phyloP scores from a whole-genome alignment of 2,888 invertebrate genomes.

The Phanerotoma sp. region DNA sequence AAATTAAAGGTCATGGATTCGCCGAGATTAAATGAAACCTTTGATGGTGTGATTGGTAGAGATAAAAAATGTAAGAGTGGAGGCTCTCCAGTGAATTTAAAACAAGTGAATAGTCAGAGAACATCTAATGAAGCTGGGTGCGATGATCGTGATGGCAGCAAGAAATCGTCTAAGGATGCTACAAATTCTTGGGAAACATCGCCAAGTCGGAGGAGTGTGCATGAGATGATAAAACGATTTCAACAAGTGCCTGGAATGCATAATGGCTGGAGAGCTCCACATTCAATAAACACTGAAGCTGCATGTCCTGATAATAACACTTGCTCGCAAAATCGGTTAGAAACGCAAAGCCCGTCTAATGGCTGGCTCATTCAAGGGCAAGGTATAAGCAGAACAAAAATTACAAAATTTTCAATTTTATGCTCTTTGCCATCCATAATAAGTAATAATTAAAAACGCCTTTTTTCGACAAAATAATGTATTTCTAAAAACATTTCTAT shows the following conservation, averaged over 20 bases:
- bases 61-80: conserved; percentile 43
- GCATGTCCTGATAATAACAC: conserved; percentile 46
- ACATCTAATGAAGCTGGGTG: not conserved
- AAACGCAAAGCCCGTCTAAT: conserved; percentile 44
- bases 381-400: conserved; percentile 26
- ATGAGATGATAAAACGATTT: conserved; percentile 55
- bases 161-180: conserved; percentile 36
- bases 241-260: conserved; percentile 51
- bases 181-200: conserved; percentile 40
- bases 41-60: conserved; percentile 45
- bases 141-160: conserved; percentile 10
- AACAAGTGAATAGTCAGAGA: conserved; percentile 9
- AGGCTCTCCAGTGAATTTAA: conserved; percentile 41
- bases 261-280: conserved; percentile 44
- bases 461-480: too few relatives aligned
- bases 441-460: too few relatives aligned
- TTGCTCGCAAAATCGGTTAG: conserved; percentile 43
- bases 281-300: conserved; percentile 44
- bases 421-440: too few relatives aligned
- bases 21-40: conserved; percentile 46
- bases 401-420: too few relatives aligned
- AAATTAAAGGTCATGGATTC: conserved; percentile 38
- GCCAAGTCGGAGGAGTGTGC: conserved; percentile 50
- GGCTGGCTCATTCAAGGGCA: conserved; percentile 45
- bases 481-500: too few relatives aligned